A percentile compares a stretch with the other conserved stretches of the same genome.
phyloP scores from a whole-genome alignment of 2,797 vertebrate species.

The Lacerta bilineata region DNA sequence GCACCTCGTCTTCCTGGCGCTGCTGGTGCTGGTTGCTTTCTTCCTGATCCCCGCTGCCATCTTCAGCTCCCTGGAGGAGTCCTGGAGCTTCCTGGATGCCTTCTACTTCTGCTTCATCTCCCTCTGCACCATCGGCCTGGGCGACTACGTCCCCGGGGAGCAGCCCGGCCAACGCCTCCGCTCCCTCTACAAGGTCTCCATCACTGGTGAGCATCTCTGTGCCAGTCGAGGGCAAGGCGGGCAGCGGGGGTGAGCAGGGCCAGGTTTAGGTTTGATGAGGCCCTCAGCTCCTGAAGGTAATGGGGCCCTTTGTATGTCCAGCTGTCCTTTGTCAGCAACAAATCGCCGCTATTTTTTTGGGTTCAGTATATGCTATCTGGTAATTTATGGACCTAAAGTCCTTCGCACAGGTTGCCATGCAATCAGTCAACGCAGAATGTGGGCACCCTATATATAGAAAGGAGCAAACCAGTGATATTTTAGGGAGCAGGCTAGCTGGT shows the following conservation, averaged over 20 bases:
- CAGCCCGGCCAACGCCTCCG: slow-evolving; percentile 80
- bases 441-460: too few species aligned
- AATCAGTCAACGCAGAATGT: too few species aligned
- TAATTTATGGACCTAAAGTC: too few species aligned
- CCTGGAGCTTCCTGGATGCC: slow-evolving; percentile 90
- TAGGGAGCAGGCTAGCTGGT: rapidly evolving
- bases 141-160: slow-evolving; percentile 88
- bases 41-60: slow-evolving; percentile 85
- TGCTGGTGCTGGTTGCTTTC: slow-evolving; percentile 78
- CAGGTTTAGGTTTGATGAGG: too few species aligned
- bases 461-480: too few species aligned
- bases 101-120: slow-evolving; percentile 95
- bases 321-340: too few species aligned
- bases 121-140: slow-evolving; percentile 92
- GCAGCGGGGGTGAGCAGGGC: neutral
- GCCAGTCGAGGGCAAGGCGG: rapidly evolving
- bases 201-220: slow-evolving; percentile 85
- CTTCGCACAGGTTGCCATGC: too few species aligned
- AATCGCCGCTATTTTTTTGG: too few species aligned
- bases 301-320: too few species aligned
- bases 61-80: slow-evolving; percentile 82
- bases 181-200: slow-evolving; percentile 86
- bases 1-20: slow-evolving; percentile 83
- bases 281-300: too few species aligned
- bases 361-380: too few species aligned